These are phyloP conservation scores for Anagyrus pseudococci DNA, from an alignment of 2,888 invertebrate genomes.

Conservation along the genomic window DNA sequence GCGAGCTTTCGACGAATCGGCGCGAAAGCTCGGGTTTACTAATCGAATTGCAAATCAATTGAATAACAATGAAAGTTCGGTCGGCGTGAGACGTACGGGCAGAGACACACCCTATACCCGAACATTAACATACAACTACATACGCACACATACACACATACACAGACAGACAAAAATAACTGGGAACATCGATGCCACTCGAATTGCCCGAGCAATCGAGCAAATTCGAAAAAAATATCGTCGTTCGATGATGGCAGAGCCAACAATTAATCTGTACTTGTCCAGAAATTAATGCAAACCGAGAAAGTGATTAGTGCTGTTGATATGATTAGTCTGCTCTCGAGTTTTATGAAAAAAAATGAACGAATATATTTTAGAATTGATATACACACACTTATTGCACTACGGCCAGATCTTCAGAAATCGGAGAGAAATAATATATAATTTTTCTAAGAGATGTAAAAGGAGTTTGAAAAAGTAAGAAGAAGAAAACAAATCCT, in stretches of 20 bases:
- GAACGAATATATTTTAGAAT: constrained; percentile 32
- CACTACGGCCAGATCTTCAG: constrained; percentile 13
- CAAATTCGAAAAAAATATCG: constrained; percentile 12
- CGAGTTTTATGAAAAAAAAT: constrained; percentile 9
- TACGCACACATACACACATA: neutral
- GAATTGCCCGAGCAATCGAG: constrained; percentile 10
- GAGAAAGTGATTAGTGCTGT: constrained; percentile 32
- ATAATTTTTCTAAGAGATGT: constrained; percentile 24
- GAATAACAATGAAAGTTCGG: constrained; percentile 1
- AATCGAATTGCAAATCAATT: constrained; percentile 35
- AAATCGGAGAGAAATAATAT: constrained; percentile 8
- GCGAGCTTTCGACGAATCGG: constrained; percentile 17
- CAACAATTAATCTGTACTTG: constrained; percentile 9
- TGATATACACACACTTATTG: constrained; percentile 9
- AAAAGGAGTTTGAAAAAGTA: neutral
- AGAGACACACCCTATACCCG: too few species aligned
- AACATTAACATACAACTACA: neutral
- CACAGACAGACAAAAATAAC: neutral
- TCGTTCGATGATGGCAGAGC: constrained; percentile 5
- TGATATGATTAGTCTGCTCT: constrained; percentile 16
- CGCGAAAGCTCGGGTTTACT: constrained; percentile 34
- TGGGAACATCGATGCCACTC: constrained; percentile 12
- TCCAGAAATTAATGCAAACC: constrained; percentile 4
- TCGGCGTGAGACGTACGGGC: neutral
- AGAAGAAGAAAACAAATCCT: constrained; percentile 17